Evolutionary conservation across 2,797 vertebrate genomes (phyloP).

Genomic region (Gallinago solitaria): DNA sequence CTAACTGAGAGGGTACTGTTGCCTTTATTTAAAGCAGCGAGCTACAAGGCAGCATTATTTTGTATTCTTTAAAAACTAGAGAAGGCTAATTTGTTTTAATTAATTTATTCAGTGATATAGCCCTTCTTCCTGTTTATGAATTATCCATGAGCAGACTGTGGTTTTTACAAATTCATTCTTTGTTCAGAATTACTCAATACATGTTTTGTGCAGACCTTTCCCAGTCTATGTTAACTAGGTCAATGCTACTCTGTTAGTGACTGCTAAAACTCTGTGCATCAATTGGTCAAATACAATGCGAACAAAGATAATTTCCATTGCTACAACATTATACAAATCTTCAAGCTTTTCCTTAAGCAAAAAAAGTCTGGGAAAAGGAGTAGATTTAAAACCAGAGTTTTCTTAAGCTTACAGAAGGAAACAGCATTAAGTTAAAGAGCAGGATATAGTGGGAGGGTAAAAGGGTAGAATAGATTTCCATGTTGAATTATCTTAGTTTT

Average conservation of each 20-base stretch:
- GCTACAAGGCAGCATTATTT: slow-evolving; percentile 23
- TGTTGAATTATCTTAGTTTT: not conserved
- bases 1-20: slow-evolving; percentile 36
- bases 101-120: slow-evolving; percentile 54
- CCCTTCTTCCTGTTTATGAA: slow-evolving; percentile 47
- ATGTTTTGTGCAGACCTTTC: slow-evolving; percentile 56
- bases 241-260: not conserved
- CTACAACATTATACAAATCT: not conserved
- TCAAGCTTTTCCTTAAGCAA: not conserved
- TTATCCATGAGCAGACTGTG: slow-evolving; percentile 37
- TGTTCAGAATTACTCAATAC: slow-evolving; percentile 52
- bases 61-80: slow-evolving; percentile 33
- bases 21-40: slow-evolving; percentile 37
- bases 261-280: not conserved
- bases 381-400: accelerated
- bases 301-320: slow-evolving; percentile 12
- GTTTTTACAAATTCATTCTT: slow-evolving; percentile 57
- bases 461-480: not conserved
- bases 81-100: slow-evolving; percentile 56
- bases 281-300: not conserved
- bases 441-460: not conserved
- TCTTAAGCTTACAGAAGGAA: not conserved
- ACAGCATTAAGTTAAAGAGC: not conserved
- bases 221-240: slow-evolving; percentile 33
- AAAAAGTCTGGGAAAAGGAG: not conserved